Conservation (phyloP, 2,113 vertebrate species). For the Artemisiospiza belli region DNA sequence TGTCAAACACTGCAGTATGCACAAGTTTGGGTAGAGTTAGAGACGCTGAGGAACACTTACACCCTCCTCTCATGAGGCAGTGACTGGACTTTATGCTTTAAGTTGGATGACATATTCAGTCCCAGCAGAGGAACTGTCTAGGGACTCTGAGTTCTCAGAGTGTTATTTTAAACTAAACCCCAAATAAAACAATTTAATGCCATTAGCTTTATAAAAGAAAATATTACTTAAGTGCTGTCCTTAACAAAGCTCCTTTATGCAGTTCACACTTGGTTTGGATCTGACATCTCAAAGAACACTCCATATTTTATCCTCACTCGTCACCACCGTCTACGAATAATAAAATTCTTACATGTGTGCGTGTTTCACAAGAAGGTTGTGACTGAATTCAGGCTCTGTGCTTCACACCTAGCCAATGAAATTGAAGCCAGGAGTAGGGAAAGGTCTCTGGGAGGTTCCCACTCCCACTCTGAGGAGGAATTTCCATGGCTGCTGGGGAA, state of each 20-base stretch:
- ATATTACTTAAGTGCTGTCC: neutral
- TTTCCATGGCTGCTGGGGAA: neutral
- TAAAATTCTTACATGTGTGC: neutral
- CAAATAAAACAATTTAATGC: neutral
- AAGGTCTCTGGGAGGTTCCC: neutral
- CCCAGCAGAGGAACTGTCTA: neutral
- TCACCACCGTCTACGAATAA: neutral
- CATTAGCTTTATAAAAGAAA: neutral
- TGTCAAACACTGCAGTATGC: neutral
- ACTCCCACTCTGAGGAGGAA: neutral
- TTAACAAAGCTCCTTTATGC: neutral
- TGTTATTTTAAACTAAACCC: neutral
- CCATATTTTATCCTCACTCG: neutral
- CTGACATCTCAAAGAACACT: neutral
- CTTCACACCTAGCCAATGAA: neutral
- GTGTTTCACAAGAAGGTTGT: neutral
- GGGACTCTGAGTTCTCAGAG: neutral
- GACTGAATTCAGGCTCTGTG: neutral
- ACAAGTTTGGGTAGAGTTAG: neutral
- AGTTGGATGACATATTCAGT: neutral
- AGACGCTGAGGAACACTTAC: neutral
- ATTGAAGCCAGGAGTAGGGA: neutral
- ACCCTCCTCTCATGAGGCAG: neutral
- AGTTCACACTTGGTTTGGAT: neutral
- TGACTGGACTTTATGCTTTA: neutral